phyloP scores from a whole-genome alignment of 2,797 vertebrate genomes.

The Petrocephalus sullivani region DNA sequence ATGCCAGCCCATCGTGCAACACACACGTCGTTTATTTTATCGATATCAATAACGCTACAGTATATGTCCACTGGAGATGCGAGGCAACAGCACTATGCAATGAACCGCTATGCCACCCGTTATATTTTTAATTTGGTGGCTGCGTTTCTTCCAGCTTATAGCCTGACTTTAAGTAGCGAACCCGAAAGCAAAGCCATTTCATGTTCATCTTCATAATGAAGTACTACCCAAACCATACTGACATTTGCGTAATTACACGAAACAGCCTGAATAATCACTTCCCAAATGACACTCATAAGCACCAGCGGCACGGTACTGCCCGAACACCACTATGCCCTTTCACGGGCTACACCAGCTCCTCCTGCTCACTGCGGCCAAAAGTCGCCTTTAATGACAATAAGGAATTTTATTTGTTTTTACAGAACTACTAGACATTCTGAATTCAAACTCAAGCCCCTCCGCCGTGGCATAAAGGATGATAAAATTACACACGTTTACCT shows the following conservation, averaged over 20 bases:
- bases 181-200: background rate
- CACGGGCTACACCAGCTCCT: background rate
- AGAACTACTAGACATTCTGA: background rate
- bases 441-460: background rate
- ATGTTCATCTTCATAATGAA: background rate
- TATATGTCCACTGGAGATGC: background rate
- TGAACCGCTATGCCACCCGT: background rate
- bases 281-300: background rate
- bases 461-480: background rate
- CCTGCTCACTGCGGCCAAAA: background rate
- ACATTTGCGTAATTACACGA: background rate
- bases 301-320: background rate
- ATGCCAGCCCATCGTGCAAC: background rate
- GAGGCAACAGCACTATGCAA: no score
- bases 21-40: background rate
- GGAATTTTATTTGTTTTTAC: background rate
- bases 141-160: background rate
- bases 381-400: background rate
- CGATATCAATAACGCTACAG: background rate
- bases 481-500: slow-evolving; percentile 2
- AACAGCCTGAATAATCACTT: background rate
- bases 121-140: background rate
- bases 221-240: background rate
- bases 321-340: background rate
- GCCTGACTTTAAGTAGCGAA: background rate